These are phyloP conservation scores for Griposia aprilina DNA, from an alignment of 2,888 invertebrate species.

Conservation along the genomic window DNA sequence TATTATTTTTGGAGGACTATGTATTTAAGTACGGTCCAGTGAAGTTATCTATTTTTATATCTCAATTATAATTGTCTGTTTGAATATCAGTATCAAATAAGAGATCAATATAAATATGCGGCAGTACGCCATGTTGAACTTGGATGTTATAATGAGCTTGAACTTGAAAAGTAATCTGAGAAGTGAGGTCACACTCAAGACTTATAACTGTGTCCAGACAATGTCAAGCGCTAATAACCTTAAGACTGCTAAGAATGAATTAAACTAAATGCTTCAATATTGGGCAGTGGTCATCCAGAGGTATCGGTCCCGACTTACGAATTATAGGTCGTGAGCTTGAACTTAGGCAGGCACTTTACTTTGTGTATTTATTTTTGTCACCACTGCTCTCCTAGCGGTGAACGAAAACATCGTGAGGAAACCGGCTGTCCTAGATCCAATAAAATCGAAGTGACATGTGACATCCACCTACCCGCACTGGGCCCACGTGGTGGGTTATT, in stretches of 20 bases:
- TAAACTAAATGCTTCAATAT: not conserved
- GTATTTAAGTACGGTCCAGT: conserved; percentile 16
- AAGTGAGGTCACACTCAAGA: conserved; percentile 55
- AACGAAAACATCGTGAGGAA: too few relatives aligned
- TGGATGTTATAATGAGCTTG: conserved; percentile 41
- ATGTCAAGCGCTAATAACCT: conserved; percentile 41
- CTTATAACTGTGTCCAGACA: conserved; percentile 56
- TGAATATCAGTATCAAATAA: not conserved
- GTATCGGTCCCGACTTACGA: too few relatives aligned
- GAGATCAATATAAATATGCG: not conserved
- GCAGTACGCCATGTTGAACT: not conserved
- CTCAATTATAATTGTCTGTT: not conserved
- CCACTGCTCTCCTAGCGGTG: too few relatives aligned
- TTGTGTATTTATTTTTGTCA: too few relatives aligned
- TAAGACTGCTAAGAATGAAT: not conserved
- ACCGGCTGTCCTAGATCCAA: too few relatives aligned
- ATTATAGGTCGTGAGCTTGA: too few relatives aligned
- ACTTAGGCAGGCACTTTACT: too few relatives aligned
- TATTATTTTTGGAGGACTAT: not conserved
- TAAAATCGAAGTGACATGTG: too few relatives aligned
- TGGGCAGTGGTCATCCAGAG: too few relatives aligned
- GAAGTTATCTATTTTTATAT: conserved; percentile 21
- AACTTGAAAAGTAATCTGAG: conserved; percentile 53
- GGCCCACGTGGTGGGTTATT: too few relatives aligned
- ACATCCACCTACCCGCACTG: too few relatives aligned